Evolutionary conservation across 2,888 invertebrate genomes (phyloP), one percentile per base, ranked within the genome.

Genomic region (Masnerella sp.): DNA sequence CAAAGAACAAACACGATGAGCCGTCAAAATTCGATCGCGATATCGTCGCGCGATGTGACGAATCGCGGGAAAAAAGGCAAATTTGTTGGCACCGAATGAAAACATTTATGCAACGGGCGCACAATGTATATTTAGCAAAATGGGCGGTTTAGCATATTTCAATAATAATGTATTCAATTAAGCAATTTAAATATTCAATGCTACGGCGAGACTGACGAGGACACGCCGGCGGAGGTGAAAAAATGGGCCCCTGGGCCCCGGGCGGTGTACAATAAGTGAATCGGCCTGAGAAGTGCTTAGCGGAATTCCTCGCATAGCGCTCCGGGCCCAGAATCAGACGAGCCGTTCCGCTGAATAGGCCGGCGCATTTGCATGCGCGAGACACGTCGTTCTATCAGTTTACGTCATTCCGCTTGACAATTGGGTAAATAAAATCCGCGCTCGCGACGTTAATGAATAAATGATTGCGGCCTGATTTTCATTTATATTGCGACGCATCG

Each of bases 101-200:
- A 67, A 18, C 30, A 52, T 68, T 59, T 51, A 61, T 52, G 49
- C 45, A 52, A 52, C 9, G 28, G 12, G 15, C n/a, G n/a, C 34
- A 52, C 30, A 38, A 45, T 59, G 43, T 68, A 58, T 49, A 67
- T 42, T 49, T 34, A 58, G 18, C 42, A 22, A 30, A 58, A 42
- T 42, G 25, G 36, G n/a, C 58, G 18, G n/a, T 54, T 69, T 59
- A 61, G 61, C 69, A 62, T 54, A 70, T 70, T 70, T 62, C 49
- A 62, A 61, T 70, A 68, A 52, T 68, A 70, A 70, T 62, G 56
- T 62, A 70, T 70, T 70, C 70, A 62, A 62, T 70, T 70, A 62
- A 28, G 42, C 70, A 70, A 70, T 70, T 62, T 70, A 62, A 61
- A 70, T 70, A 70, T 69, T 59, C 61, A 69, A 69, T 69, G 32